These are phyloP conservation scores for Ahaetulla prasina DNA, from an alignment of 2,113 vertebrate species.

Conservation along the genomic window DNA sequence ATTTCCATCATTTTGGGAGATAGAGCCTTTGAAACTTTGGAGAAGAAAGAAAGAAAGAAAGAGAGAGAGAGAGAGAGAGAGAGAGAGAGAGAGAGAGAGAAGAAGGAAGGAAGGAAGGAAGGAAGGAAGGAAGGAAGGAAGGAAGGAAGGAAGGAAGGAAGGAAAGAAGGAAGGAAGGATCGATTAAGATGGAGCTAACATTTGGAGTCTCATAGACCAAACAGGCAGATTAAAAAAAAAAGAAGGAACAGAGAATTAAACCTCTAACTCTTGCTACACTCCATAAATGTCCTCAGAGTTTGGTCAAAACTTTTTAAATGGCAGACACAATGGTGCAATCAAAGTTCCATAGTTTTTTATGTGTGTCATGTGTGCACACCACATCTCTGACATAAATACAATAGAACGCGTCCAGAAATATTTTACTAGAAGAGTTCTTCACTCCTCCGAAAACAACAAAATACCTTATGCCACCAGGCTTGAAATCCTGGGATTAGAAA, in stretches of 20 bases:
- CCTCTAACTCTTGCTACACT: not conserved
- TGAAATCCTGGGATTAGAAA: too few species aligned
- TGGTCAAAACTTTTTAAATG: not conserved
- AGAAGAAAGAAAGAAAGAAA: not conserved
- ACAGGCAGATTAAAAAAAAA: not conserved
- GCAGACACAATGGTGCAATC: not conserved
- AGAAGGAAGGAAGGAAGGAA: too few species aligned
- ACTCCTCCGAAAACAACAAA: too few species aligned
- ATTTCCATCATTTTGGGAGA: not conserved
- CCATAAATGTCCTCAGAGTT: not conserved
- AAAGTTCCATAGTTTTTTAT: not conserved
- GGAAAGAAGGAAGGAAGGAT: too few species aligned
- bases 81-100: too few species aligned
- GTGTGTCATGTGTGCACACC: not conserved
- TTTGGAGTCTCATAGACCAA: not conserved
- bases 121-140: too few species aligned
- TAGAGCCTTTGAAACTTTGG: not conserved
- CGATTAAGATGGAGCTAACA: not conserved
- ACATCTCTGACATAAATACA: too few species aligned
- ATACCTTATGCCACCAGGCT: too few species aligned
- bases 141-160: too few species aligned
- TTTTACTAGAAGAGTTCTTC: too few species aligned
- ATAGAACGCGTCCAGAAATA: too few species aligned
- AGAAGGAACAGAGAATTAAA: not conserved
- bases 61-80: too few species aligned